Percentiles rank a stretch among this genome's conserved stretches.
Conservation (phyloP, 2,797 vertebrate species). For the Triplophysa yarkandensis region DNA sequence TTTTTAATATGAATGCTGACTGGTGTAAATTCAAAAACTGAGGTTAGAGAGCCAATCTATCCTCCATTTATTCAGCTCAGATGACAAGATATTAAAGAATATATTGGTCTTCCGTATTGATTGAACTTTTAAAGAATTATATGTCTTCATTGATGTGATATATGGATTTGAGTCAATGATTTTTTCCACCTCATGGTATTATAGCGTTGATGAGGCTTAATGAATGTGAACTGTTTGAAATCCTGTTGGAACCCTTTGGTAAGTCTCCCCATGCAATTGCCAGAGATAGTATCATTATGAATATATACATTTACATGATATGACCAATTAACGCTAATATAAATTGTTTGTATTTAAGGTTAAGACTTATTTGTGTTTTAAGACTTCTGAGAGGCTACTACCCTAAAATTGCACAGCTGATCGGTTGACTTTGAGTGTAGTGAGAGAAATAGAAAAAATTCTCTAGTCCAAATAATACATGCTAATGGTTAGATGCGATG, state of each 20-base stretch:
- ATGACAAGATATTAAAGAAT: neutral
- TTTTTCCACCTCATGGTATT: slow-evolving; percentile 17
- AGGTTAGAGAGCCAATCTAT: neutral
- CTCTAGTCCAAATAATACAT: neutral
- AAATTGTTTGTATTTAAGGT: slow-evolving; percentile 29
- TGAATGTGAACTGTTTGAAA: slow-evolving; percentile 33
- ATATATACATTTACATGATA: too few species aligned
- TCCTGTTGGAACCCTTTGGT: slow-evolving; percentile 35
- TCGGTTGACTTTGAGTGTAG: neutral
- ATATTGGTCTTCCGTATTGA: neutral
- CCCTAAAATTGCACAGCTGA: neutral
- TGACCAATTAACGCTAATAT: too few species aligned
- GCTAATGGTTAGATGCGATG: neutral
- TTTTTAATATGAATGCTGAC: neutral
- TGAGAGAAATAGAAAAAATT: neutral
- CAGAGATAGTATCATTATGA: slow-evolving; percentile 28
- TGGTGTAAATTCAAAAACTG: too few species aligned
- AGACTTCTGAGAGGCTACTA: slow-evolving; percentile 1
- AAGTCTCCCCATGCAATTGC: slow-evolving; percentile 21
- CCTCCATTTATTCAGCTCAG: neutral
- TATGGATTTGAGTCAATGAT: neutral
- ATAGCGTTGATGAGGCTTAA: slow-evolving; percentile 27
- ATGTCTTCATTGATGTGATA: slow-evolving; percentile 10
- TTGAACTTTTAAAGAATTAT: slow-evolving; percentile 2
- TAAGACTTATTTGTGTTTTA: slow-evolving; percentile 27